These are phyloP conservation scores for Turritopsis dohrnii DNA, from an alignment of 30 jellyfish, hydroid and myxozoan genomes.

Conservation along the genomic window DNA sequence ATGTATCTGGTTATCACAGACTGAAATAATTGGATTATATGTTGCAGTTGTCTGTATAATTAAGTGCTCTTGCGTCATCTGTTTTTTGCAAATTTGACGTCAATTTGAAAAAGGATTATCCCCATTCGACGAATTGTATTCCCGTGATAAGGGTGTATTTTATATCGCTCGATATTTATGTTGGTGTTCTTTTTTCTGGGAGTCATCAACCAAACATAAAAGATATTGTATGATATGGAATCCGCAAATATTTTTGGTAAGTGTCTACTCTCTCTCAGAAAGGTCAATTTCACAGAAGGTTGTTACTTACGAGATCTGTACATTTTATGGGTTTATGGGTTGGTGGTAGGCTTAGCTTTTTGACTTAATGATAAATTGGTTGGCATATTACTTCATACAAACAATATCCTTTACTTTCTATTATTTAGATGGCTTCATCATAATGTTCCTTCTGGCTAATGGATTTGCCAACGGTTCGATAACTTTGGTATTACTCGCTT, in stretches of 20 bases:
- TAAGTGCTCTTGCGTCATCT: not conserved
- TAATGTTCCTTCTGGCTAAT: not conserved
- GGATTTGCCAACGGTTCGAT: not conserved
- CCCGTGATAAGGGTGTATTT: not conserved
- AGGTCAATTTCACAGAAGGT: not conserved
- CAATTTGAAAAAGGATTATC: no score
- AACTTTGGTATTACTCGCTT: not conserved
- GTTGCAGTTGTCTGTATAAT: not conserved
- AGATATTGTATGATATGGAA: not conserved
- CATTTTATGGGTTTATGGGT: not conserved
- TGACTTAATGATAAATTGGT: not conserved
- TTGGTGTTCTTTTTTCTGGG: not conserved
- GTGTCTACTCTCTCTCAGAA: not conserved
- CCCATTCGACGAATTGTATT: not conserved
- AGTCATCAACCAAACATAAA: not conserved
- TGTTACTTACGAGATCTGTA: no score
- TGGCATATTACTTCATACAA: no score
- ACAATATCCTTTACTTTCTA: not conserved
- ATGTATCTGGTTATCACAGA: not conserved
- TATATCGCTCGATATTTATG: not conserved
- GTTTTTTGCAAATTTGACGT: not conserved
- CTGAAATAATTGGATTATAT: not conserved
- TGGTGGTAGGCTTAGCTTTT: not conserved
- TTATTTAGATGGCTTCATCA: not conserved
- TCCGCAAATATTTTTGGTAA: not conserved